Base-by-base conservation (phyloP, 2,113 vertebrate species). In the Stigmatopora nigra region DNA sequence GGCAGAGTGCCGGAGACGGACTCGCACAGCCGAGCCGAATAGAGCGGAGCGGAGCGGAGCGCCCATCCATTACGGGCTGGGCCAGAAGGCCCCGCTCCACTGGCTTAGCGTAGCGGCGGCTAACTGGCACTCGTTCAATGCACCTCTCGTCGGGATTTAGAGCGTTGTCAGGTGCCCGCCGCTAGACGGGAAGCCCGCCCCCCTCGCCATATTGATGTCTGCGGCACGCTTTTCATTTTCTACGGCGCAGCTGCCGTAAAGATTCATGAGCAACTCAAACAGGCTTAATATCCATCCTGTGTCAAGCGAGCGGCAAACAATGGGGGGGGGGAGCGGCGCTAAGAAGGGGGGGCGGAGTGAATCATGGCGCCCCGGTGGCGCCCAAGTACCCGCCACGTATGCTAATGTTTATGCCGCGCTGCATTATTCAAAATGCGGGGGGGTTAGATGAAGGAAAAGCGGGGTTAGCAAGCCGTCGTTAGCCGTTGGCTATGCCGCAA, bases 101-200 rank as follows among this genome's bases (percentile, higher is more conserved):
- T 49, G 60, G 66, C 45, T 76, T 78, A 53, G 69, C 76, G 69
- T 62, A 70, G n/a, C 25, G 25, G 78, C 74, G 73, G 72, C 73
- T 69, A 72, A 77, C 80, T 67, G 81, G 75, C 82, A 82, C 75
- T 81, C 81, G 84, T 87, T 86, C 70, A 83, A 85, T 84, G 78
- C 74, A 56, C 56, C 22, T 77, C 83, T 86, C 80, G 80, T 77
- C 76, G 61, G 69, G 66, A 75, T 84, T 80, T 76, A 75, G 69
- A 81, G 76, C 62, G 49, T 68, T 65, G 78, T 79, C 82, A 81
- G 77, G 78, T 76, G 61, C 65, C 61, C 79, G 69, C 72, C 72
- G 0, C 61, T 41, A 74, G 81, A 71, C 76, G 12, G 41, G 76
- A 75, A 60, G 55, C 72, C 64, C 56, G 68, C 65, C 55, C 73